Evolutionary conservation across 2,888 invertebrate genomes (phyloP).

Genomic region (Mongoloraphidia duomilia): DNA sequence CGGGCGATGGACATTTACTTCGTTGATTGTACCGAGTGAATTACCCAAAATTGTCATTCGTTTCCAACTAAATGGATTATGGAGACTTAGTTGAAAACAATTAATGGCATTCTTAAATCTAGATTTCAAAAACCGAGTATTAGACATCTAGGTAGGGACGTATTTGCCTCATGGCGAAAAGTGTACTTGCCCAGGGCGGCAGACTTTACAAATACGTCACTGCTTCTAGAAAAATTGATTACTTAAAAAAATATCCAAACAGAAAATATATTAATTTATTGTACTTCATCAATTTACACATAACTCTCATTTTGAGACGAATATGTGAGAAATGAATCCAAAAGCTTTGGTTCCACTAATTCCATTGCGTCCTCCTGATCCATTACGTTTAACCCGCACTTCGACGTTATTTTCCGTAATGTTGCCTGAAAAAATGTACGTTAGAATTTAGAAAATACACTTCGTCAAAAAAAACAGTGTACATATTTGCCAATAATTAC

Average conservation of each 20-base stretch:
- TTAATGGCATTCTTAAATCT: too few relatives aligned
- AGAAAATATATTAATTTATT: too few relatives aligned
- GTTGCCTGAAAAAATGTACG: slow-evolving; percentile 37
- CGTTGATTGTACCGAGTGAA: too few relatives aligned
- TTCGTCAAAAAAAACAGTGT: slow-evolving; percentile 3
- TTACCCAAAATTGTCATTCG: too few relatives aligned
- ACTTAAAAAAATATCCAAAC: background rate
- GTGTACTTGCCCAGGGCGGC: too few relatives aligned
- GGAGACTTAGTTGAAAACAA: too few relatives aligned
- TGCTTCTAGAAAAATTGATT: background rate
- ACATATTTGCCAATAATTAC: too few relatives aligned
- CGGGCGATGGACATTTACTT: too few relatives aligned
- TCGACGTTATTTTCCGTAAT: slow-evolving; percentile 43
- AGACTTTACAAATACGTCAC: background rate
- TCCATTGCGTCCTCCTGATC: slow-evolving; percentile 49
- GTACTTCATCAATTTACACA: slow-evolving; percentile 35
- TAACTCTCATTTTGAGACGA: slow-evolving; percentile 69
- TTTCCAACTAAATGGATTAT: too few relatives aligned
- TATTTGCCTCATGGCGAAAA: too few relatives aligned
- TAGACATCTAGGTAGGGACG: too few relatives aligned
- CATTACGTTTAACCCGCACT: slow-evolving; percentile 38
- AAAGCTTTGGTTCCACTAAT: slow-evolving; percentile 56
- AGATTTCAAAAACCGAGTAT: too few relatives aligned
- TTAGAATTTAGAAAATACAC: slow-evolving; percentile 5
- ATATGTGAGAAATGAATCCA: slow-evolving; percentile 66